Base-by-base conservation (phyloP, 2,113 vertebrate genomes). In the Rhinopomastus cyanomelas region DNA sequence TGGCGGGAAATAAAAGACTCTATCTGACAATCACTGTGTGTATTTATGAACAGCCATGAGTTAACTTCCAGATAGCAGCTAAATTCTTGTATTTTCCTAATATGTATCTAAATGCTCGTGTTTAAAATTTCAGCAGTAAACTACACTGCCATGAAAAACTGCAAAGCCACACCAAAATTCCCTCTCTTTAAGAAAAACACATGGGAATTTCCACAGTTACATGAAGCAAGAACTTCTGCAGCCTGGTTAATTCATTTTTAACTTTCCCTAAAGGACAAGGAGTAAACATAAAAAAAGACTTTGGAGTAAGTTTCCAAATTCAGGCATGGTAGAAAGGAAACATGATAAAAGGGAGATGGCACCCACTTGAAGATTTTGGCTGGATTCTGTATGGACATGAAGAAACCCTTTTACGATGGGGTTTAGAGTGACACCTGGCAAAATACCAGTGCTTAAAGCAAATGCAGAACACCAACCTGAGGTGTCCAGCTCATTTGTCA, bases 1-100 rank as follows among this genome's bases (percentile, higher is more conserved):
- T 42, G n/a, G 57, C 92, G 94, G 88, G 93, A 96, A 94, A 89
- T 94, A 39, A 89, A 87, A 91, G 92, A 37, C 74, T 64, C 25
- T 68, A 64, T 72, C 81, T 79, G 78, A 73, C 2, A 3, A 46
- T 37, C 81, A 39, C 59, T 14, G 8, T 11, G 32, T 39, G 2
- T 39, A 71, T 68, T 92, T 89, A 79, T 29, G 62, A 79, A 52
- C 4, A 0, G 56, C 55, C 56, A 78, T 16, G 57, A 61, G 30
- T 29, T 80, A 65, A 61, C 30, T 87, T 89, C 39, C 79, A 91
- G 72, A 79, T 87, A 87, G 72, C 42, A 69, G 67, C 68, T 61
- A 29, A 61, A 51, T 48, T 80, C 42, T 91, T 22, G 29, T 57
- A 16, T 36, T 92, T n/a, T 7, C 64, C 62, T 30, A 36, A 37